Base-by-base conservation (phyloP, 2,888 invertebrate genomes). In the Dinocampus coccinellae region DNA sequence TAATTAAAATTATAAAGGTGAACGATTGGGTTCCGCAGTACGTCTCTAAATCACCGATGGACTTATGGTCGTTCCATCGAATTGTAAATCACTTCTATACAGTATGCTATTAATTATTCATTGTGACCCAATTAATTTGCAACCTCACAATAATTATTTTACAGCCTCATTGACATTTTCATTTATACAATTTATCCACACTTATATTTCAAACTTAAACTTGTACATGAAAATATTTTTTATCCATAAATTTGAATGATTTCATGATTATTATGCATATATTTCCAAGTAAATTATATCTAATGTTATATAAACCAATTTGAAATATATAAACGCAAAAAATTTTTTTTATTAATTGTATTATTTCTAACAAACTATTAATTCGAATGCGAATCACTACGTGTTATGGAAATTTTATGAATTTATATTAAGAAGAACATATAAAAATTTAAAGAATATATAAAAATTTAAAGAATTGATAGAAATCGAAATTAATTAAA, bases 81-180 rank as follows among this genome's bases (percentile, higher is more conserved):
- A 66, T 33, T 71, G 61, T 55, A 39, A 71, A 71, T 71, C 39
- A 67, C 24, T 57, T 10, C 10, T 55, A 16, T 34, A 9, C n/a
- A 13, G 33, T 55, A 29, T 29, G 16, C 65, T 36, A 42, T 71
- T 20, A 67, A 66, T 71, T 71, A 71, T 71, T 71, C 71, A 67
- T 62, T 39, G 55, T 52, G 65, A 57, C 65, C 24, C 57, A 20
- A 66, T 39, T 57, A 55, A 42, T 71, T 61, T 36, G 61, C 66
- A 61, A 71, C 66, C 61, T 62, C 39, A 47, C 47, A 47, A 16
- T 47, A 53, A 24, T 66, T 57, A 36, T 42, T 61, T 55, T 33
- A 39, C 67, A 62, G 53, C 65, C 66, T 55, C 61, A 33, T 61
- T 71, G 66, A 71, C 71, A 67, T 61, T 53, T 33, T 66, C 55